These are phyloP conservation scores for Nymphalis c-album DNA, from an alignment of 2,888 invertebrate species.

Conservation along the genomic window DNA sequence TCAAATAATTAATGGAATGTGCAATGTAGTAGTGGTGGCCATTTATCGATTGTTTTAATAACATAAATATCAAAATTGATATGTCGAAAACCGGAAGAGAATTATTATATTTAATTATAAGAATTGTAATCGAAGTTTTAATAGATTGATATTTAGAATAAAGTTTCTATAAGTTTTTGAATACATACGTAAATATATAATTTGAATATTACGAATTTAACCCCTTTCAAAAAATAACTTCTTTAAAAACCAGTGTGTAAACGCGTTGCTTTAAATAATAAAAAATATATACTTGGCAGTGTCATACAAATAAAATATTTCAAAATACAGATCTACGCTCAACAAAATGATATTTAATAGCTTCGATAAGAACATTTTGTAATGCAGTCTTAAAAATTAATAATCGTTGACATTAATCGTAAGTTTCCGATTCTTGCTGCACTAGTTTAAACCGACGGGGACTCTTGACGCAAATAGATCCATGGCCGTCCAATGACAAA, in stretches of 20 bases:
- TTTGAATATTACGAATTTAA: too few species aligned
- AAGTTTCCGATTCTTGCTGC: constrained; percentile 94
- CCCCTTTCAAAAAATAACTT: too few species aligned
- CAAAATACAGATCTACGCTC: constrained; percentile 16
- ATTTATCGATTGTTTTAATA: constrained; percentile 11
- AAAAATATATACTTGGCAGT: constrained; percentile 32
- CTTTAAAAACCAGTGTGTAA: too few species aligned
- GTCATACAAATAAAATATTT: constrained; percentile 24
- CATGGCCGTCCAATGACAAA: constrained; percentile 86
- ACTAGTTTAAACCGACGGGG: constrained; percentile 93
- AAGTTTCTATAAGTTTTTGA: too few species aligned
- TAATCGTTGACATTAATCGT: constrained; percentile 82
- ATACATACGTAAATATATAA: too few species aligned
- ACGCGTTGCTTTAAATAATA: background rate
- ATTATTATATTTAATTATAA: constrained; percentile 1
- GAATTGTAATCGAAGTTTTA: constrained; percentile 11
- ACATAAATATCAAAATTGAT: constrained; percentile 26
- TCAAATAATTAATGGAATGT: constrained; percentile 26
- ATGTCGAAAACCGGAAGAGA: constrained; percentile 15
- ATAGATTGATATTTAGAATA: too few species aligned
- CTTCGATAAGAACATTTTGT: constrained; percentile 3
- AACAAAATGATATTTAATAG: background rate
- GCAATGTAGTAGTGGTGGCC: background rate
- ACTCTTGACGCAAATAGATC: constrained; percentile 91
- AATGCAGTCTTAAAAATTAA: constrained; percentile 2